Percentiles rank a stretch among this genome's conserved stretches.
Conservation (phyloP, 2,113 vertebrate genomes). For the Phyllopteryx taeniolatus region DNA sequence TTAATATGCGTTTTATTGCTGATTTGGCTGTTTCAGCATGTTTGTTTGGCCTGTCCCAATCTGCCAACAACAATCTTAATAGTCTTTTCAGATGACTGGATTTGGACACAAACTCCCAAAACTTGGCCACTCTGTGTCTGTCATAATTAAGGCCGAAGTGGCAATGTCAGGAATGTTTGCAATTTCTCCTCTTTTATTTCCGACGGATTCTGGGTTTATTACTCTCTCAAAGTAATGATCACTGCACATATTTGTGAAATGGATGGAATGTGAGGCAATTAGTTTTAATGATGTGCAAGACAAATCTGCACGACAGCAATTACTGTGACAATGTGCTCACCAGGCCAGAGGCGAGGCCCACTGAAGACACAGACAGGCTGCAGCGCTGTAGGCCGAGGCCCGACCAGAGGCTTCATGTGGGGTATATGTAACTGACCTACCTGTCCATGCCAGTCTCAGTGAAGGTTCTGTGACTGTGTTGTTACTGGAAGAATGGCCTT, state of each 20-base stretch:
- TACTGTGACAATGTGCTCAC: slow-evolving; percentile 69
- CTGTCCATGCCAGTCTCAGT: slow-evolving; percentile 33
- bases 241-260: slow-evolving; percentile 71
- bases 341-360: slow-evolving; percentile 57
- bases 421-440: slow-evolving; percentile 49
- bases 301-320: slow-evolving; percentile 76
- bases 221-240: slow-evolving; percentile 68
- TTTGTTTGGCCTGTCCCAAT: slow-evolving; percentile 35
- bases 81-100: slow-evolving; percentile 60
- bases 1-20: slow-evolving; percentile 30
- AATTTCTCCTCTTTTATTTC: slow-evolving; percentile 64
- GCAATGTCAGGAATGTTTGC: slow-evolving; percentile 70
- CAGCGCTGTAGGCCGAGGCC: slow-evolving; percentile 26
- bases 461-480: slow-evolving; percentile 8
- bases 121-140: slow-evolving; percentile 46
- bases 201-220: slow-evolving; percentile 65
- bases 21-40: slow-evolving; percentile 26
- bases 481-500: slow-evolving; percentile 23
- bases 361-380: slow-evolving; percentile 52
- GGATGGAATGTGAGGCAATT: slow-evolving; percentile 76
- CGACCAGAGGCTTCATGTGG: slow-evolving; percentile 40
- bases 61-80: slow-evolving; percentile 40
- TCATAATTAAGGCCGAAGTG: slow-evolving; percentile 68
- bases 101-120: slow-evolving; percentile 45
- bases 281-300: slow-evolving; percentile 80